Conservation (phyloP, 1,140 invertebrate genomes). For the Stegodyphus dumicola region DNA sequence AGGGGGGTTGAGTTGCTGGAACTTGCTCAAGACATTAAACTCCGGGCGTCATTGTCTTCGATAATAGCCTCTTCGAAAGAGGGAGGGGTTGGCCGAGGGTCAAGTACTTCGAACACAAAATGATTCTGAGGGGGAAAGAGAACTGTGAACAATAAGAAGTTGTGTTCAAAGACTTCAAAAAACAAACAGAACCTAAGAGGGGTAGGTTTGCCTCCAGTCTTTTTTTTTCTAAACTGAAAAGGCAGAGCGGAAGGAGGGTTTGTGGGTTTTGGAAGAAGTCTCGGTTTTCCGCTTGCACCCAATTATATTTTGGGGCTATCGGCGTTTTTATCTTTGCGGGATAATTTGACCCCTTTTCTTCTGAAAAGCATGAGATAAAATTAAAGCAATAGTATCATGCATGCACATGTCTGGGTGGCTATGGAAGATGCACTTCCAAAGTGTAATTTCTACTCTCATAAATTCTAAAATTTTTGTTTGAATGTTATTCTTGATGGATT, state of each 20-base stretch:
- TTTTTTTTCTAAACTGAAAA: no score
- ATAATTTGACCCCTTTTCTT: no score
- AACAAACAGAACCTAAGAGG: background rate
- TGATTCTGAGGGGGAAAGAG: background rate
- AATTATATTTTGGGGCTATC: no score
- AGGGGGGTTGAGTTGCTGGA: background rate
- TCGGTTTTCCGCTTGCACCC: background rate
- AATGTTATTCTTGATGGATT: no score
- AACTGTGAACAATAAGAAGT: background rate
- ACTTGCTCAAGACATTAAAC: slow-evolving; percentile 3
- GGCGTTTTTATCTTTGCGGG: no score
- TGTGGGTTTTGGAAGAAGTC: background rate
- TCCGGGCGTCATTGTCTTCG: slow-evolving; percentile 21
- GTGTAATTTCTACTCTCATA: no score
- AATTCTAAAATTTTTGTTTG: no score
- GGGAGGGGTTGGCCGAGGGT: background rate
- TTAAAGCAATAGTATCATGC: no score
- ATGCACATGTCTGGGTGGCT: no score
- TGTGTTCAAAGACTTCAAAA: background rate
- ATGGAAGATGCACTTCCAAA: no score
- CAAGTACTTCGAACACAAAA: slow-evolving; percentile 25
- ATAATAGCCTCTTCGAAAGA: slow-evolving; percentile 26
- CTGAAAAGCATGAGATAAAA: no score
- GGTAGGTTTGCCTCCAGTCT: background rate
- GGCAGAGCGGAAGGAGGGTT: background rate